Base-by-base conservation (phyloP, 2,888 invertebrate genomes). In the Papilio gigon region DNA sequence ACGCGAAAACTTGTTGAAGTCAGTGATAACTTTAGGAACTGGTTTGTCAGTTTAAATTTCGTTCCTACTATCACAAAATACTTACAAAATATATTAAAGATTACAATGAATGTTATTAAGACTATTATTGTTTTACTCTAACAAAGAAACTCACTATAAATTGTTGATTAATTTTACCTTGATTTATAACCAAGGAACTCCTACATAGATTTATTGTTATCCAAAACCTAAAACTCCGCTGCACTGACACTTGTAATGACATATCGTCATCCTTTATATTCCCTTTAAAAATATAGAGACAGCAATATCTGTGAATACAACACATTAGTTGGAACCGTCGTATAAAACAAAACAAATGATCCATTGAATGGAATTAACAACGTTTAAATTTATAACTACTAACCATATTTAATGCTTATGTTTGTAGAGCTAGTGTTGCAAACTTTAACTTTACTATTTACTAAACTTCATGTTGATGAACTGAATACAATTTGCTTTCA, bases 31-130 rank as follows among this genome's bases (percentile, higher is more conserved):
- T 35, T 22, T 30, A 59, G 22, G 30, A 68, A 68, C 68, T 30
- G 60, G 68, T 68, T 68, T 60, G 42, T 22, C 30, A 50, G 60
- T 64, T 50, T 59, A 11, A 17, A 37, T 25, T 37, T 35, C 25
- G 25, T 47, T n/a, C 8, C n/a, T n/a, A 22, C 20, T 58, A 12
- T 12, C 30, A 17, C 4, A n/a, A 17, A 30, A 63, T 35, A 37
- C 27, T 8, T 50, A 17, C 12, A 37, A 8, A 22, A 40, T 40
- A 40, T n/a, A 20, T 37, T 22, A 17, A 17, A 35, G 20, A 1
- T 35, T 11, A 40, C 37, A 40, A 40, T 35, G 12, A 40, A 5
- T 22, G n/a, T n/a, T n/a, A 40, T 40, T 40, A 4, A 9, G 6
- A 8, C 27, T 37, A 37, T 60, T 25, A 56, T 30, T 30, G n/a